Evolutionary conservation across 2,113 vertebrate genomes (phyloP), one percentile per base, ranked within the genome.

Genomic region (Paradoxurus hermaphroditus): DNA sequence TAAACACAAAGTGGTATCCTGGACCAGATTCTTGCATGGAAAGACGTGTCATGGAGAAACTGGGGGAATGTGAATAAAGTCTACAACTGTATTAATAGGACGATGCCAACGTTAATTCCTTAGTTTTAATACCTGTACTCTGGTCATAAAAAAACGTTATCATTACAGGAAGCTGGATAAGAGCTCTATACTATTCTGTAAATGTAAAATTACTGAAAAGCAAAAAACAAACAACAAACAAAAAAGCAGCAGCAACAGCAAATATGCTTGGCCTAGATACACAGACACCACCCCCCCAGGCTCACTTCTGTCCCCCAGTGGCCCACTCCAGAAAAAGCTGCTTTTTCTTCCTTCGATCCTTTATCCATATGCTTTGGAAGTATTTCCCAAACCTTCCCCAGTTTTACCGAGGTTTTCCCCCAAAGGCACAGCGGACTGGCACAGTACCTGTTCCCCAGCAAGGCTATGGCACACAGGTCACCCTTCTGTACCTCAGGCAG

Each of bases 361-460:
- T 78, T 41, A 41, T 31, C 41, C 11, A 46, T 39, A 73, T 19
- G 89, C 68, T 95, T 86, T 91, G 56, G 36, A 86, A 86, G 53
- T n/a, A 84, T 62, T 73, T 83, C 56, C 51, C 18, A 44, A 18
- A 27, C 27, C 41, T 29, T 79, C 68, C 67, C 86, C 36, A 83
- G n/a, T 65, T 81, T 67, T 56, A 81, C 27, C 46, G 83, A 51
- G 19, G 13, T 68, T 39, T n/a, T 13, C 46, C 77, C 49, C 31
- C 31, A 29, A 41, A 94, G 46, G 53, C 89, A 78, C 31, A 25
- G 53, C 27, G 70, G 51, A 39, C 44, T 21, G 39, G 53, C 51
- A 87, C n/a, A 13, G 8, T 99, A 99, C 99, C 99, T 99, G 98
- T 99, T 99, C 97, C 98, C 99, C 72, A 99, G 98, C 81, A 99